Evolutionary conservation across 2,797 vertebrate species (phyloP).

Genomic region (Natrix natrix): DNA sequence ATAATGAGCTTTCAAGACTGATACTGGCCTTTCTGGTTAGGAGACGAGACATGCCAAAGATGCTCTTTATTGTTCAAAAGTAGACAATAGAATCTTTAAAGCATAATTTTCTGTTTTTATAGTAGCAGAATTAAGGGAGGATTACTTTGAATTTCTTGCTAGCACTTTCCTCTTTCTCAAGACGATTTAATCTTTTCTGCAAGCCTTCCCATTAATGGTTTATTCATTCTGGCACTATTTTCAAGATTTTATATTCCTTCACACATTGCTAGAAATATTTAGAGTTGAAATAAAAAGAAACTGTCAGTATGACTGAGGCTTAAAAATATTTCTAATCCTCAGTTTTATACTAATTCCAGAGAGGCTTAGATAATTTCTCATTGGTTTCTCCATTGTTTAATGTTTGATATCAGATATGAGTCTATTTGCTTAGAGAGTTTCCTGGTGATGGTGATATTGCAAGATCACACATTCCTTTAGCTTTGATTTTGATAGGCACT

Average conservation of each 20-base stretch:
- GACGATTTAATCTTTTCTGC: not conserved
- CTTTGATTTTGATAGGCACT: not conserved
- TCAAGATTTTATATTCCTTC: not conserved
- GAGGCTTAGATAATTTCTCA: not conserved
- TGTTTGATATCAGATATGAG: not conserved
- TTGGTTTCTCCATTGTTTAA: not conserved
- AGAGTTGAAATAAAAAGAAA: not conserved
- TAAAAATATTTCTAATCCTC: not conserved
- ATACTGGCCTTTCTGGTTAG: not conserved
- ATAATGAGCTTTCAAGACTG: not conserved
- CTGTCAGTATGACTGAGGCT: not conserved
- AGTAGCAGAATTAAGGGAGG: not conserved
- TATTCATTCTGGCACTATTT: not conserved
- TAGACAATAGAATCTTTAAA: not conserved
- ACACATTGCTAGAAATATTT: not conserved
- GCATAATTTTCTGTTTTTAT: not conserved
- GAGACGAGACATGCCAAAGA: not conserved
- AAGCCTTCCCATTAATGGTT: not conserved
- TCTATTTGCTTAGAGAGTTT: not conserved
- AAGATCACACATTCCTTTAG: not conserved
- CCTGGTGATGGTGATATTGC: not conserved
- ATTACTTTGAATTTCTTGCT: not conserved
- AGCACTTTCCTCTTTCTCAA: not conserved
- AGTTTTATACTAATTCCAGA: not conserved
- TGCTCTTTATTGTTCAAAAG: not conserved